Percentiles rank a stretch among this genome's conserved stretches.
These are phyloP conservation scores for Cepaea nemoralis DNA, from an alignment of 1,140 invertebrate genomes.

Conservation along the genomic window DNA sequence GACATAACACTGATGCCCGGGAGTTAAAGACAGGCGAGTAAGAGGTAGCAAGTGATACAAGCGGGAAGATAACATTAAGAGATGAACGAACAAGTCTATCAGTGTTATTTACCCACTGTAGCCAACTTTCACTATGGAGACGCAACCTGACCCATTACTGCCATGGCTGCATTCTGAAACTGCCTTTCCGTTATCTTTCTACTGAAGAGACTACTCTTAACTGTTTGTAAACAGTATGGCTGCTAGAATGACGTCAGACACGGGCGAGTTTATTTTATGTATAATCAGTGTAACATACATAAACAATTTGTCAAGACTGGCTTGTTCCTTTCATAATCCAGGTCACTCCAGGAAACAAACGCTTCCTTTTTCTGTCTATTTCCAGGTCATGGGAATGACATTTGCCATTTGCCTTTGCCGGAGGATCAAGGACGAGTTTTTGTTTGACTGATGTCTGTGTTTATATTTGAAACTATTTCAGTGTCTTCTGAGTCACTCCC, in stretches of 20 bases:
- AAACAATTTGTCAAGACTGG: not conserved
- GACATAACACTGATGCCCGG: too few species aligned
- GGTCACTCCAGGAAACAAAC: not conserved
- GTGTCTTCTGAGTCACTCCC: not conserved
- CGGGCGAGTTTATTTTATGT: not conserved
- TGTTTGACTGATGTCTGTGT: slow-evolving; percentile 42
- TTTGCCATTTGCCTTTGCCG: slow-evolving; percentile 58
- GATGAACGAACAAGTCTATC: too few species aligned
- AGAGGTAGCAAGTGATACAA: too few species aligned
- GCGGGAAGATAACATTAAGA: too few species aligned
- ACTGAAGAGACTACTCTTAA: too few species aligned
- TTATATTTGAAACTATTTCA: not conserved
- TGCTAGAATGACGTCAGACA: not conserved
- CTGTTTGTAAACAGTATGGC: not conserved
- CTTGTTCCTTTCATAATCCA: not conserved
- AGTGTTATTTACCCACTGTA: too few species aligned
- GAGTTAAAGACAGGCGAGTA: too few species aligned
- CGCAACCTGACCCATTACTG: too few species aligned
- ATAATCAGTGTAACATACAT: not conserved
- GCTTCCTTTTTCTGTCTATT: not conserved
- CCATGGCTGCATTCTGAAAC: too few species aligned
- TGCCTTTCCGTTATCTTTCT: too few species aligned
- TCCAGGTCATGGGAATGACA: slow-evolving; percentile 57
- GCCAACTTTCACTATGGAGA: too few species aligned
- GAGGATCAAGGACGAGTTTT: slow-evolving; percentile 53